Conservation (phyloP, 2,888 invertebrate species). For the Lumbricus terrestris region DNA sequence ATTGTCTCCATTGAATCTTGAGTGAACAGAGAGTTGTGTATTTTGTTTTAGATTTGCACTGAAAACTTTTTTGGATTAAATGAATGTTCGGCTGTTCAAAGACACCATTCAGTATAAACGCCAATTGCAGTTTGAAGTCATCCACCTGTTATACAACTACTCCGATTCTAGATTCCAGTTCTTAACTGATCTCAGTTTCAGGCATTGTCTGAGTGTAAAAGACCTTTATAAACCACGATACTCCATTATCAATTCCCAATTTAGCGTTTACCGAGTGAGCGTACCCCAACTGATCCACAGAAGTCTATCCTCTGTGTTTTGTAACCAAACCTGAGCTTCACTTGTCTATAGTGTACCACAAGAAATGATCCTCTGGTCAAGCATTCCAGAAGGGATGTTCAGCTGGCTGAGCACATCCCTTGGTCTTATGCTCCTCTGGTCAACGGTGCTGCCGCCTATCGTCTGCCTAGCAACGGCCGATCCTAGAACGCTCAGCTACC, state of each 20-base stretch:
- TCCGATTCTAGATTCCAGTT: not conserved
- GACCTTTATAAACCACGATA: no score
- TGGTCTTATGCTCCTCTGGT: not conserved
- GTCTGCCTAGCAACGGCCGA: not conserved
- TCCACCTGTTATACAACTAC: not conserved
- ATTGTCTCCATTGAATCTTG: no score
- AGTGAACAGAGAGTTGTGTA: not conserved
- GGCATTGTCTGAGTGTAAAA: not conserved
- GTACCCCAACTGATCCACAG: no score
- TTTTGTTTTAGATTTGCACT: not conserved
- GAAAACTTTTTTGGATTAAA: not conserved
- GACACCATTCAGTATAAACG: not conserved
- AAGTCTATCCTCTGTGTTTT: not conserved
- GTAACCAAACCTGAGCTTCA: not conserved
- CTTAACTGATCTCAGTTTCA: not conserved
- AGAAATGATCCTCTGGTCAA: not conserved
- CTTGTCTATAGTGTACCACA: not conserved
- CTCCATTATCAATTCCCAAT: no score
- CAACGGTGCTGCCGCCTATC: not conserved
- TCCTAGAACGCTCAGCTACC: not conserved
- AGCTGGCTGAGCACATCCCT: not conserved
- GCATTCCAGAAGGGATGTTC: not conserved
- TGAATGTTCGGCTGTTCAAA: not conserved
- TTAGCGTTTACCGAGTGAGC: no score
- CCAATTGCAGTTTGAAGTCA: not conserved